Evolutionary conservation across 37 sponge, comb jelly and placozoan genomes (phyloP).

Genomic region (Dysidea cf. avara): DNA sequence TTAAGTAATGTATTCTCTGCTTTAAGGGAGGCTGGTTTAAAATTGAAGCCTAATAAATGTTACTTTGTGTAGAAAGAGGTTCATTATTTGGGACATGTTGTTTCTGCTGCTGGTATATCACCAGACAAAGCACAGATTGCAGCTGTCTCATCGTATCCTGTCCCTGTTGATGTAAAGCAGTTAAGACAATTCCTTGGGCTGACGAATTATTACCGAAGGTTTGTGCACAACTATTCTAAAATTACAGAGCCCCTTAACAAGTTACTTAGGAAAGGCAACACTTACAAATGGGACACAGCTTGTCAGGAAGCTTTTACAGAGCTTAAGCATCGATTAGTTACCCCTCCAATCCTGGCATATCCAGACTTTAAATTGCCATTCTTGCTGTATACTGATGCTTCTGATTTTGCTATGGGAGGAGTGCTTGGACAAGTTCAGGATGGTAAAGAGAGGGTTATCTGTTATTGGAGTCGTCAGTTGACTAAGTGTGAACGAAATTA

Average conservation of each 20-base stretch:
- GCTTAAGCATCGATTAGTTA: slow-evolving; percentile 1
- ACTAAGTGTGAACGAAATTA: slow-evolving; percentile 28
- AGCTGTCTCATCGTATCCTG: not conserved
- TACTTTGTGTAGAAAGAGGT: not conserved
- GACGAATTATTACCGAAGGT: too few species aligned
- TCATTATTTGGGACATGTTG: slow-evolving; percentile 9
- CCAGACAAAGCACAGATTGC: slow-evolving; percentile 7
- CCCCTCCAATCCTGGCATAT: slow-evolving; percentile 13
- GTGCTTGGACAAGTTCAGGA: slow-evolving; percentile 37
- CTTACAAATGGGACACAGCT: not conserved
- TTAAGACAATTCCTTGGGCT: slow-evolving; percentile 4
- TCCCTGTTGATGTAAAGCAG: not conserved
- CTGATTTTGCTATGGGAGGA: slow-evolving; percentile 26
- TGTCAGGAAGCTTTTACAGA: slow-evolving; percentile 8
- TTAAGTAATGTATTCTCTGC: slow-evolving; percentile 3
- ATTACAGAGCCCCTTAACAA: slow-evolving; percentile 7
- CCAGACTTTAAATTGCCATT: slow-evolving; percentile 20
- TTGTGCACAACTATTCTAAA: too few species aligned
- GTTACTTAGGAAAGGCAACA: not conserved
- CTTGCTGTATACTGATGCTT: too few species aligned
- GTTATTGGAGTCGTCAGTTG: slow-evolving; percentile 31
- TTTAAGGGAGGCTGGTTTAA: slow-evolving; percentile 1
- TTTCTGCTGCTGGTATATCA: not conserved
- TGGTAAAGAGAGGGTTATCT: slow-evolving; percentile 29
- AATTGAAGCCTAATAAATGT: slow-evolving; percentile 11